A percentile compares a stretch with the other conserved stretches of the same genome.
Conservation (phyloP, 2,113 vertebrate species). For the Eudyptes chrysolophus region DNA sequence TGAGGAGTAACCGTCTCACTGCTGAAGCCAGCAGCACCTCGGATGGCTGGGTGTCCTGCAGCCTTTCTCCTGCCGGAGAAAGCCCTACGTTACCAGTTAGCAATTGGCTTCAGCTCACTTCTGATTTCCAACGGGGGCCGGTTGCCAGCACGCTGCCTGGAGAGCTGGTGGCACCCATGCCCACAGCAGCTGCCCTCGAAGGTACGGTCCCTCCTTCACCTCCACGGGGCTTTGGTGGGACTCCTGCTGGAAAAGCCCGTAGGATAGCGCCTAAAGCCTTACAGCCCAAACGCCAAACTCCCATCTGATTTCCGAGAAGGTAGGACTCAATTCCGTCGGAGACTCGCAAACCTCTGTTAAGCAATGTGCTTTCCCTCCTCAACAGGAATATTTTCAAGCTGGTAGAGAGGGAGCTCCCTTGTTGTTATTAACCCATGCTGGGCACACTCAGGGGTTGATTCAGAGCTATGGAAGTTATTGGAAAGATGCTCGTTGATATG, state of each 20-base stretch:
- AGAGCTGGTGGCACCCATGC: fast-evolving
- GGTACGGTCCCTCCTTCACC: background rate
- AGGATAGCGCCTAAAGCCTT: background rate
- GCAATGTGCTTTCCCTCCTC: background rate
- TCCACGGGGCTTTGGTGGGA: background rate
- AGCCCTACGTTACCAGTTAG: background rate
- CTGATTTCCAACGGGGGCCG: background rate
- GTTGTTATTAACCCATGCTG: background rate
- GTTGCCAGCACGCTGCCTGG: background rate
- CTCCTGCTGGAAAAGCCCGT: background rate
- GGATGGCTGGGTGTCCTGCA: background rate
- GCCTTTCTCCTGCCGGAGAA: background rate
- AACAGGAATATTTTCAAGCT: background rate
- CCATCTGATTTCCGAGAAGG: background rate
- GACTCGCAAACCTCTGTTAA: background rate
- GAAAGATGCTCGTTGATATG: background rate
- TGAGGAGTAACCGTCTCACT: background rate
- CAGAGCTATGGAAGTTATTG: background rate
- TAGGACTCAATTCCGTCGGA: background rate
- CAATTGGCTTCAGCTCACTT: background rate
- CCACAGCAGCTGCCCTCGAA: background rate
- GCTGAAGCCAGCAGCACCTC: fast-evolving
- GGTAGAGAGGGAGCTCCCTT: background rate
- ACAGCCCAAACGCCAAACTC: background rate
- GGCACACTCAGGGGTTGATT: background rate